A percentile compares a stretch with the other conserved stretches of the same genome.
phyloP scores from a whole-genome alignment of 2,113 vertebrate genomes.

The Poicephalus meyeri region DNA sequence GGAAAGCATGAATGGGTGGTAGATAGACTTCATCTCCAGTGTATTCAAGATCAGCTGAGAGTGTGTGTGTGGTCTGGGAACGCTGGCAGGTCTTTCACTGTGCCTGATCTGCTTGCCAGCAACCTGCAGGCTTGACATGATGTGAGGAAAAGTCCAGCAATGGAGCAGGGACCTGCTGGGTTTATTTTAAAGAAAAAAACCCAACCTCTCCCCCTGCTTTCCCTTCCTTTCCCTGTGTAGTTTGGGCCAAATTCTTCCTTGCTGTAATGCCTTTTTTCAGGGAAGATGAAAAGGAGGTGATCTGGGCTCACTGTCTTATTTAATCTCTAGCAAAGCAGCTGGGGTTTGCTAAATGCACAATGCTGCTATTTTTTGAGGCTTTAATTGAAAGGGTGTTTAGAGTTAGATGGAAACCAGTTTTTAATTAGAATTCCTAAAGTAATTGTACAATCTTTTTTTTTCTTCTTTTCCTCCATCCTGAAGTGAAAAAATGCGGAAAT shows the following conservation, averaged over 20 bases:
- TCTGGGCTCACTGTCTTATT: neutral
- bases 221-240: neutral
- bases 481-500: neutral
- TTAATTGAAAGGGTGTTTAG: conserved; percentile 2
- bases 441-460: neutral
- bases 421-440: neutral
- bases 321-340: conserved; percentile 12
- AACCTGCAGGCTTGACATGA: conserved; percentile 6
- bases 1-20: neutral
- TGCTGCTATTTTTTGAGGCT: neutral
- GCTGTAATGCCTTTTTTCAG: neutral
- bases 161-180: neutral
- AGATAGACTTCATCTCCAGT: neutral
- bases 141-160: neutral
- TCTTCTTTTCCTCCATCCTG: neutral
- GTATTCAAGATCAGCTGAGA: neutral
- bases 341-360: neutral
- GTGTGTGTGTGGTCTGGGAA: conserved; percentile 10
- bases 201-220: neutral
- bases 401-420: neutral
- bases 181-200: neutral
- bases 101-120: conserved; percentile 1
- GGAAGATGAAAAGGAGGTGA: neutral
- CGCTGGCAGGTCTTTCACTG: neutral
- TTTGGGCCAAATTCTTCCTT: neutral